Evolutionary conservation across 2,888 invertebrate species (phyloP), one percentile per base, ranked within the genome.

Genomic region (Anoplius nigerrimus): DNA sequence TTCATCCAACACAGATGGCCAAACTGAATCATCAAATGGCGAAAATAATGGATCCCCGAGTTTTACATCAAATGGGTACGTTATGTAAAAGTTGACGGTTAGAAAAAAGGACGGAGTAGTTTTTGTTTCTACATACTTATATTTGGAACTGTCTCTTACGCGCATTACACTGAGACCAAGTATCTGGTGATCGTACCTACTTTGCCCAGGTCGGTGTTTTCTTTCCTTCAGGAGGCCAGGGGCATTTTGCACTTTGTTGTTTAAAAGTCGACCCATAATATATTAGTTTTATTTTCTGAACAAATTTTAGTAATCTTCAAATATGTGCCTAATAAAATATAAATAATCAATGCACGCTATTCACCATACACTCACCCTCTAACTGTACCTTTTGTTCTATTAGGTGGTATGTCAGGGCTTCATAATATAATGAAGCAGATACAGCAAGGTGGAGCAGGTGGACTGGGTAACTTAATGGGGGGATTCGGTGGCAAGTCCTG

Each of bases 21-120:
- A 98, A 98, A 90, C 91, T 99, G 11, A 99, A 99, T 90, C 98
- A 98, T 89, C 98, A 99, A 90, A 99, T 99, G 98, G 98, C 99
- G 5, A 98, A 97, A 89, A 98, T 99, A 98, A 99, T 99, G 95
- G 99, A 99, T 90, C 99, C 99, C 0, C 92, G 98, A 68, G 97
- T 99, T 77, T 91, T 99, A 58, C 98, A 99, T 84, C 99, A 99
- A 88, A 95, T 94, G 94, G 94, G 94, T 92, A 81, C 82, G 81
- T 74, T 60, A 53, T 69, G 27, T 56, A 24, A 21, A 22, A n/a
- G 2, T 43, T 64, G 53, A 57, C 42, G 45, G 46, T 22, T 43
- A 45, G 24, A 18, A 60, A 48, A 57, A n/a, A 18, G 5, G 27
- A 21, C 20, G 11, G 55, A 43, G 11, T 34, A 16, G n/a, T 15